Conservation (phyloP, 2,797 vertebrate genomes). For the Myripristis murdjan region DNA sequence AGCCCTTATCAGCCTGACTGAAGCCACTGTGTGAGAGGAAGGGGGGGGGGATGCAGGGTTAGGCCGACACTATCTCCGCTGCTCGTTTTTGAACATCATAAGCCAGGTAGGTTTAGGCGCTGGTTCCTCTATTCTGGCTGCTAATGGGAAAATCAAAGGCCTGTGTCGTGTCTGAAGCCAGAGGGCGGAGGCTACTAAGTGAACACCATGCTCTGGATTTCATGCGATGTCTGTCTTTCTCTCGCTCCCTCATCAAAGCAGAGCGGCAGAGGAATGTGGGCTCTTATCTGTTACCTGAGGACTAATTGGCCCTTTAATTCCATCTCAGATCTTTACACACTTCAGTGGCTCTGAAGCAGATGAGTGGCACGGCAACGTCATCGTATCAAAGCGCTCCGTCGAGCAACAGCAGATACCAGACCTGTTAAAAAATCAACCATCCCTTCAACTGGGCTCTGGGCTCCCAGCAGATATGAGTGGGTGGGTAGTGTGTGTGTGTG, state of each 20-base stretch:
- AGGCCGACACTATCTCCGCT: slow-evolving; percentile 30
- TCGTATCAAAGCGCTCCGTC: slow-evolving; percentile 33
- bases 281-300: slow-evolving; percentile 52
- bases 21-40: slow-evolving; percentile 37
- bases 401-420: neutral
- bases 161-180: slow-evolving; percentile 46
- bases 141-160: slow-evolving; percentile 75
- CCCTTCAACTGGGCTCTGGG: slow-evolving; percentile 6
- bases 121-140: slow-evolving; percentile 41
- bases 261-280: slow-evolving; percentile 36
- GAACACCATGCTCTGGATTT: slow-evolving; percentile 41
- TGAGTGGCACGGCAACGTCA: slow-evolving; percentile 16
- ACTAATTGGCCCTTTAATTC: slow-evolving; percentile 72
- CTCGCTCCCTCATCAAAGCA: slow-evolving; percentile 51
- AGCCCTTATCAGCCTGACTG: slow-evolving; percentile 61
- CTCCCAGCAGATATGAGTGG: neutral
- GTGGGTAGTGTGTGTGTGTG: no score
- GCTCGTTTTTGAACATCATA: slow-evolving; percentile 66
- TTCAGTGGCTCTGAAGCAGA: slow-evolving; percentile 34
- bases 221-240: slow-evolving; percentile 43
- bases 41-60: slow-evolving; percentile 12
- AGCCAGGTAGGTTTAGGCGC: slow-evolving; percentile 58
- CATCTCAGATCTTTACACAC: slow-evolving; percentile 52
- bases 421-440: slow-evolving; percentile 22
- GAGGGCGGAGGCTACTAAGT: slow-evolving; percentile 50